Conservation (phyloP, 1,140 invertebrate genomes). For the Hylaeus anthracinus region DNA sequence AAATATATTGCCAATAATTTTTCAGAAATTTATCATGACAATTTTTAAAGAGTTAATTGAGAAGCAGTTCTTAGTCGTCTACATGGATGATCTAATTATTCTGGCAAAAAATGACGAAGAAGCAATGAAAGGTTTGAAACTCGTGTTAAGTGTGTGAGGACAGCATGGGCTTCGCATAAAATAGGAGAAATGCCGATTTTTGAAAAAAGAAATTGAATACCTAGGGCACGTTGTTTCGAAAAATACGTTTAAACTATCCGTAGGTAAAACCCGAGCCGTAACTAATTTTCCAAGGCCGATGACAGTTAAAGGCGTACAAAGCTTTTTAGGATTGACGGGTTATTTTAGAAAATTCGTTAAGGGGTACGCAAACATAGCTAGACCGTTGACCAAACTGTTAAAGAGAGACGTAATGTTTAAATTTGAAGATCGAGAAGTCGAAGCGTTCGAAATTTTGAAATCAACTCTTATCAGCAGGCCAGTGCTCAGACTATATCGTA, state of each 20-base stretch:
- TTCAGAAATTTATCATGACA: too few species aligned
- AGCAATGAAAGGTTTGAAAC: too few species aligned
- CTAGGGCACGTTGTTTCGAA: too few species aligned
- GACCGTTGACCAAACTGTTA: neutral
- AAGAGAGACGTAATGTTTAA: neutral
- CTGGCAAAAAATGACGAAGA: too few species aligned
- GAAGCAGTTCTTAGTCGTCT: too few species aligned
- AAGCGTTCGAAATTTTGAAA: neutral
- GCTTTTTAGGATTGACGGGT: conserved; percentile 7
- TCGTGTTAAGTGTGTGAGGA: too few species aligned
- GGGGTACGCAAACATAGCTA: neutral
- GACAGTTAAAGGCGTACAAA: neutral
- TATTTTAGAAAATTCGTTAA: conserved; percentile 19
- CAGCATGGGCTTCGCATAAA: too few species aligned
- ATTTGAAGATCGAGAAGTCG: neutral
- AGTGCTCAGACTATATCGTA: neutral
- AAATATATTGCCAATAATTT: conserved; percentile 1
- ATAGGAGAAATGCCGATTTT: too few species aligned
- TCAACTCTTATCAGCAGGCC: neutral
- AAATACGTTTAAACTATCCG: neutral
- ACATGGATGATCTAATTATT: too few species aligned
- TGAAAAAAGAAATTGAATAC: too few species aligned
- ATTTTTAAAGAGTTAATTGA: too few species aligned
- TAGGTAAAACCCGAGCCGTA: neutral
- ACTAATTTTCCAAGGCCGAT: neutral